phyloP scores from a whole-genome alignment of 2,113 vertebrate genomes.

The Laterallus jamaicensis region DNA sequence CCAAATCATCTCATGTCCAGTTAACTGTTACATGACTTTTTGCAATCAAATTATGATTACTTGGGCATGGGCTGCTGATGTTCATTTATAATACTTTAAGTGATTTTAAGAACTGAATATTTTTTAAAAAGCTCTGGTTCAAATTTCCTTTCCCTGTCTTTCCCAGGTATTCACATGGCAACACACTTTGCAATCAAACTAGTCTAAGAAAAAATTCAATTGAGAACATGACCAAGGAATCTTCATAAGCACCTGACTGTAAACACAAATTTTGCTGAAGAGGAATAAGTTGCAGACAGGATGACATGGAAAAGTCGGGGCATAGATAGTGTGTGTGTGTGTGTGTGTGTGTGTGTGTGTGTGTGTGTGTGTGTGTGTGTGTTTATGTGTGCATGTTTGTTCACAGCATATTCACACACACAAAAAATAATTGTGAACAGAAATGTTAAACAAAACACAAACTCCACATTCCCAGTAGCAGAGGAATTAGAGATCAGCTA shows the following conservation, averaged over 20 bases:
- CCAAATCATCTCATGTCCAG: background rate
- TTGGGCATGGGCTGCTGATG: background rate
- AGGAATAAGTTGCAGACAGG: background rate
- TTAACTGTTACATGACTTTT: background rate
- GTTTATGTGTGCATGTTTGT: background rate
- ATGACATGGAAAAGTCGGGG: background rate
- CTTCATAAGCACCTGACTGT: background rate
- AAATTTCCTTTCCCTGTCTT: background rate
- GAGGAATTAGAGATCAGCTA: constrained; percentile 22
- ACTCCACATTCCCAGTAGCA: background rate
- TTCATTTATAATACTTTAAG: background rate
- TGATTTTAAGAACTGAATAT: background rate
- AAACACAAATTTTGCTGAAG: background rate
- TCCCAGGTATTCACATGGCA: background rate
- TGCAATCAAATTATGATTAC: background rate
- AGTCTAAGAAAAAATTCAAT: background rate
- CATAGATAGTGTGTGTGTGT: background rate
- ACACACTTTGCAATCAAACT: background rate
- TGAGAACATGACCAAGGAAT: background rate
- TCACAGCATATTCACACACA: background rate
- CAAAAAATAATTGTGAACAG: background rate
- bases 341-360: too few relatives aligned
- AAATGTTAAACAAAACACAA: constrained; percentile 22
- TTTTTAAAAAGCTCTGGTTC: background rate
- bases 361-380: background rate